phyloP scores from a whole-genome alignment of 2,113 vertebrate genomes.

The Nothoprocta perdicaria region DNA sequence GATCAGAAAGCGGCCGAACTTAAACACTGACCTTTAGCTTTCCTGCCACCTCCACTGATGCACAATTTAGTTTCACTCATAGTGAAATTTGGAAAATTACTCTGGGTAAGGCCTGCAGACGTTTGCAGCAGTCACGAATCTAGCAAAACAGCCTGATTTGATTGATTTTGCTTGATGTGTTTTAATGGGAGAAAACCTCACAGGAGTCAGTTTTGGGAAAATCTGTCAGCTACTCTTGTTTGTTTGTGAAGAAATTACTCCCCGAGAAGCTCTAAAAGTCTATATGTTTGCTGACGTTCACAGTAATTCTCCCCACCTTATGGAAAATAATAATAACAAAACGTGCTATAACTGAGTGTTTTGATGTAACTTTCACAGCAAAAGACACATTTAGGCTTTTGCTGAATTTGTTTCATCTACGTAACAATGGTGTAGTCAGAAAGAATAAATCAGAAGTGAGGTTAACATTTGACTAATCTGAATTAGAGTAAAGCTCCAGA shows the following conservation, averaged over 20 bases:
- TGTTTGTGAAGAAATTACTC: neutral
- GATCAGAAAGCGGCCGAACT: neutral
- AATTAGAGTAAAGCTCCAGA: neutral
- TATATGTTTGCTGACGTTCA: neutral
- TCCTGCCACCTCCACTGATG: neutral
- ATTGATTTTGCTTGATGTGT: neutral
- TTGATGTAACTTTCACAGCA: neutral
- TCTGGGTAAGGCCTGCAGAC: neutral
- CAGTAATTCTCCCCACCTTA: neutral
- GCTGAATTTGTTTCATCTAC: neutral
- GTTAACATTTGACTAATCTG: neutral
- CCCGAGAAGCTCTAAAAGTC: neutral
- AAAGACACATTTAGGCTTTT: neutral
- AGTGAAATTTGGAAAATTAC: neutral
- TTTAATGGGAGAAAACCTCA: neutral
- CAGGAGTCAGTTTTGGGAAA: neutral
- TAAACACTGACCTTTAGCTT: constrained; percentile 29
- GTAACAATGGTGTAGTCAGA: neutral
- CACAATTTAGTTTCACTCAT: neutral
- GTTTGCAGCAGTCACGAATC: neutral
- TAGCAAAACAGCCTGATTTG: neutral
- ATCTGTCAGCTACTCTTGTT: neutral
- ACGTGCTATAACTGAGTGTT: neutral
- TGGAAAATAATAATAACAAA: neutral
- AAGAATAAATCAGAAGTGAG: neutral